Conservation (phyloP, 2,113 vertebrate genomes). For the Delphinapterus leucas region DNA sequence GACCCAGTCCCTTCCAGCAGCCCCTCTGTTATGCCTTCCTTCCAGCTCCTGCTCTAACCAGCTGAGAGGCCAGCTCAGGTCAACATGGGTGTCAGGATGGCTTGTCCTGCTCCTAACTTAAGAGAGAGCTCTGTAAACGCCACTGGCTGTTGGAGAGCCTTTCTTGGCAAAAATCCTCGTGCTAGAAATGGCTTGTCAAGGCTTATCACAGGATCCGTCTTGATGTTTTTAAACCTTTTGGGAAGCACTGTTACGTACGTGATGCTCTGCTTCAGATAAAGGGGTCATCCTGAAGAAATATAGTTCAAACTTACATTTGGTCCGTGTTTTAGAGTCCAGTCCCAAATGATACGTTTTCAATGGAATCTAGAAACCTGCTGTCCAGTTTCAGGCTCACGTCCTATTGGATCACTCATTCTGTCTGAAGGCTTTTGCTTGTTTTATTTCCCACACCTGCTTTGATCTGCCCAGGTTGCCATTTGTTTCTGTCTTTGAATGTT, state of each 20-base stretch:
- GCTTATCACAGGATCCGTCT: neutral
- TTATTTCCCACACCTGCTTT: conserved; percentile 1
- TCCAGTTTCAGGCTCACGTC: neutral
- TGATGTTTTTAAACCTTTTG: neutral
- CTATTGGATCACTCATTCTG: neutral
- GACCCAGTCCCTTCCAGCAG: neutral
- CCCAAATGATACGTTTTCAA: neutral
- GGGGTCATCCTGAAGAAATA: neutral
- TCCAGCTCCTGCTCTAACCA: neutral
- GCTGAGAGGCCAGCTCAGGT: neutral
- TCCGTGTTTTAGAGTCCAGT: neutral
- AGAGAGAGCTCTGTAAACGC: neutral
- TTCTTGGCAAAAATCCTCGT: neutral
- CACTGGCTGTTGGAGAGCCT: neutral
- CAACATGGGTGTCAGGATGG: neutral
- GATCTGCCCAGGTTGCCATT: neutral
- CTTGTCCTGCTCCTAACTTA: neutral
- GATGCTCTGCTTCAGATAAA: neutral
- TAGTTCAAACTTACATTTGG: neutral
- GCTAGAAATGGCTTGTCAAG: neutral
- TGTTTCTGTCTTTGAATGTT: conserved; percentile 15
- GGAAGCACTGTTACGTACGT: neutral
- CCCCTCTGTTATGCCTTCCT: neutral
- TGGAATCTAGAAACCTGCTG: neutral
- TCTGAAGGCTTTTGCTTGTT: neutral